Conservation (phyloP, 2,113 vertebrate genomes). For the Carassius gibelio region DNA sequence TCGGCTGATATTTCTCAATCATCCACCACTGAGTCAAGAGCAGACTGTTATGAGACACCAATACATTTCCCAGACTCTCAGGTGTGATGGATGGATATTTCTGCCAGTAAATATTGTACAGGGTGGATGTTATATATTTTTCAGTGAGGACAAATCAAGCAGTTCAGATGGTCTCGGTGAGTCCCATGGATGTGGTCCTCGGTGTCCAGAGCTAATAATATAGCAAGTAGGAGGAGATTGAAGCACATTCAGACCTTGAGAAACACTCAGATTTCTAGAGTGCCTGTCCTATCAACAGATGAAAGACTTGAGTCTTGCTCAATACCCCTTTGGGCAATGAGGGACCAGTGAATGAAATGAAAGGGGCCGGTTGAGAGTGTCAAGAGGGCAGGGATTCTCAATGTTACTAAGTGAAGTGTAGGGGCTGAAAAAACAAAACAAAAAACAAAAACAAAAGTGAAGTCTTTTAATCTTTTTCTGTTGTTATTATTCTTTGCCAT, state of each 20-base stretch:
- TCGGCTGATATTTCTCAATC: constrained; percentile 37
- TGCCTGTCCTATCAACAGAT: constrained; percentile 4
- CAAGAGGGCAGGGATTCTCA: not conserved
- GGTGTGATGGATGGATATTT: constrained; percentile 24
- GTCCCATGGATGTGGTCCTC: not conserved
- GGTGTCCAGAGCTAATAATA: constrained; percentile 14
- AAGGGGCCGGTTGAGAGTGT: not conserved
- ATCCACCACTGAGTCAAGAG: constrained; percentile 1
- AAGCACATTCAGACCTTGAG: constrained; percentile 13
- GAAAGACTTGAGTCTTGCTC: not conserved
- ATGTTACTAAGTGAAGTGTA: not conserved
- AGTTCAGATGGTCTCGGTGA: not conserved
- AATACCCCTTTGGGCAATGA: not conserved
- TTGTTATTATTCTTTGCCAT: not conserved
- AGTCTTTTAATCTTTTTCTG: not conserved
- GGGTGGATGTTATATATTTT: not conserved
- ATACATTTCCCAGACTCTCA: not conserved
- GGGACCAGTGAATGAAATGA: constrained; percentile 14
- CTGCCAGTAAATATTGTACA: not conserved
- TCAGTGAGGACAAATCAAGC: constrained; percentile 9
- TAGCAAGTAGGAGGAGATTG: not conserved
- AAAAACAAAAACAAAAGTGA: too few species aligned
- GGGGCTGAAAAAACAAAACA: not conserved
- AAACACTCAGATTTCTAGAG: constrained; percentile 26
- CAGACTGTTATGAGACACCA: constrained; percentile 10